Conservation (phyloP, 2,797 vertebrate species). For the Acanthopagrus latus region DNA sequence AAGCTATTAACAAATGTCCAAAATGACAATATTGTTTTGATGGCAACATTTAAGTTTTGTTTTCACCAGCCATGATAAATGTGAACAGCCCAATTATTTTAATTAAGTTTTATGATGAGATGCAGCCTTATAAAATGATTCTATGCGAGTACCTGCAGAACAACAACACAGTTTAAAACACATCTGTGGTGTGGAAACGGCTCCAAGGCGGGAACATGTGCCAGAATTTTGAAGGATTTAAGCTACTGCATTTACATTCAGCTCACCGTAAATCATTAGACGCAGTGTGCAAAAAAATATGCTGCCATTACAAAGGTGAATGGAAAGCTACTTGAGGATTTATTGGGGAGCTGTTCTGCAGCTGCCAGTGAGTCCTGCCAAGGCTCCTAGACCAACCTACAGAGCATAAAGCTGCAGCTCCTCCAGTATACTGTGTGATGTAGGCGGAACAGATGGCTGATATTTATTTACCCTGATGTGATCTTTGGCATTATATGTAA, state of each 20-base stretch:
- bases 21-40: neutral
- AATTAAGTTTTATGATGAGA: neutral
- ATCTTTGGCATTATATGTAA: neutral
- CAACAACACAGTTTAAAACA: neutral
- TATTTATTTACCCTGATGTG: neutral
- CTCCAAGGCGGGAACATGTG: neutral
- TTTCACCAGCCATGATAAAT: neutral
- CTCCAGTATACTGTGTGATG: neutral
- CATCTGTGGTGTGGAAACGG: neutral
- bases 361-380: slow-evolving; percentile 53
- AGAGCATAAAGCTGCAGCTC: neutral
- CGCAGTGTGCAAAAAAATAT: slow-evolving; percentile 14
- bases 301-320: slow-evolving; percentile 24
- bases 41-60: neutral
- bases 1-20: neutral
- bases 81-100: neutral
- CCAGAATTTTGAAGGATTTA: slow-evolving; percentile 16
- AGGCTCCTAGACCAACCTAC: neutral
- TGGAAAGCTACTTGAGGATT: slow-evolving; percentile 63
- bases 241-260: slow-evolving; percentile 43
- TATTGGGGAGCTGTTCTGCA: slow-evolving; percentile 43
- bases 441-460: neutral
- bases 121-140: neutral
- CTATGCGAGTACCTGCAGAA: neutral
- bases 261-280: slow-evolving; percentile 22